Percentiles rank a stretch among this genome's conserved stretches.
These are phyloP conservation scores for Emberiza fucata DNA, from an alignment of 2,113 vertebrate species.

Conservation along the genomic window DNA sequence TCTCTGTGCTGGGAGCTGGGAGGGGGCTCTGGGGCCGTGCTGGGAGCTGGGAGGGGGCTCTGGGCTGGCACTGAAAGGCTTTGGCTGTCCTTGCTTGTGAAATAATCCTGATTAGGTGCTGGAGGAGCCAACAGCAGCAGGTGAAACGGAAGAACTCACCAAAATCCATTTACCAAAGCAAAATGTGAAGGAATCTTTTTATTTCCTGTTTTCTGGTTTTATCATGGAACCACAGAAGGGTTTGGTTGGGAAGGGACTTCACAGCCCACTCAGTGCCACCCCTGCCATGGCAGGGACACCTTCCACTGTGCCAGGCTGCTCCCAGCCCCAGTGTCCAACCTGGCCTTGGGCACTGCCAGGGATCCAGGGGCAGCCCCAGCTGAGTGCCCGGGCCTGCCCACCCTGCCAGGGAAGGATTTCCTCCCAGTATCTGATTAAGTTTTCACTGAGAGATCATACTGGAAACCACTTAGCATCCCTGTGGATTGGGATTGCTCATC, in stretches of 20 bases:
- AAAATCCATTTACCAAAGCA: background rate
- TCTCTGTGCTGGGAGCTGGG: background rate
- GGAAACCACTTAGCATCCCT: fast-evolving
- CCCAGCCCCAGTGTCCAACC: no score
- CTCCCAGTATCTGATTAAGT: no score
- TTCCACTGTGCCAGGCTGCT: no score
- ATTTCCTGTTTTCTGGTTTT: background rate
- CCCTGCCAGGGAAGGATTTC: background rate
- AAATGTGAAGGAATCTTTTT: background rate
- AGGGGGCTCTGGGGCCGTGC: background rate
- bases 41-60: background rate
- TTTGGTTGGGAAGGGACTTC: background rate
- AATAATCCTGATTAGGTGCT: fast-evolving
- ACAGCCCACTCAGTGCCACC: fast-evolving
- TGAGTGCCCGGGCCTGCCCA: background rate
- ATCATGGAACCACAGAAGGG: background rate
- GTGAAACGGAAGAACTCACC: background rate
- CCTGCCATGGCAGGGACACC: background rate
- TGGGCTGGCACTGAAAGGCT: background rate
- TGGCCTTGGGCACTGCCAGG: background rate
- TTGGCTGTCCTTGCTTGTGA: background rate
- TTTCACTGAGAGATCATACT: background rate
- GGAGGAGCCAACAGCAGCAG: no score
- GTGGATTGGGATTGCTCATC: background rate
- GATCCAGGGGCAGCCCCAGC: background rate